Base-by-base conservation (phyloP, 2,888 invertebrate species). In the Nymphalis urticae region DNA sequence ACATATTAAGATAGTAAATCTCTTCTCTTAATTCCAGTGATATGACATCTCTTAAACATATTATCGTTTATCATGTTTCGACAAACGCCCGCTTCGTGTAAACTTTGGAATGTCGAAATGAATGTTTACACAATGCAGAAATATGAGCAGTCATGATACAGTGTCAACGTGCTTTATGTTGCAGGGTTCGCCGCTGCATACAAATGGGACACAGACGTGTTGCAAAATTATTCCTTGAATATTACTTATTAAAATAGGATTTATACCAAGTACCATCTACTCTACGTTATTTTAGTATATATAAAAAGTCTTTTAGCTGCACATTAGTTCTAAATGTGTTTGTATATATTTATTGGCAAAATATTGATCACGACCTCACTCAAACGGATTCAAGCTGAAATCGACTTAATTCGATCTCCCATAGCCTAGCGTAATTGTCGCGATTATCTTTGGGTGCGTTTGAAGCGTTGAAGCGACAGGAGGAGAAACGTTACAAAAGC, bases 61-160 rank as follows among this genome's bases (percentile, higher is more conserved):
- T 21, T 51, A 53, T 24, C 24, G 24, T 53, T 21, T 13, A 24
- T 53, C 16, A 21, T 42, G 42, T 42, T 53, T 53, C 53, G 27
- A 56, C 16, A 56, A 56, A 7, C 17, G 27, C 27, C 8, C 27
- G 58, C n/a, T 36, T 36, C 13, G 54, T 62, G 36, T 4, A 21
- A 61, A n/a, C 5, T 53, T 42, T 17, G 62, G 53, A 65, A 71
- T 63, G 66, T 66, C n/a, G 56, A 64, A 59, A 68, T 53, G 54
- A 56, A 63, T 17, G 60, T 53, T 63, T 71, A 63, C 56, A 61
- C 69, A 69, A 61, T 68, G n/a, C 50, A 63, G 56, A 69, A 66
- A 68, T 68, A 71, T 69, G 56, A 62, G 62, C 59, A 48, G 48
- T 48, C 51, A 56, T 69, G 64, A 58, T 66, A 48, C 66, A 58